Evolutionary conservation across 37 sponge, comb jelly and placozoan genomes (phyloP).

Genomic region (Dysidea cf. avara): DNA sequence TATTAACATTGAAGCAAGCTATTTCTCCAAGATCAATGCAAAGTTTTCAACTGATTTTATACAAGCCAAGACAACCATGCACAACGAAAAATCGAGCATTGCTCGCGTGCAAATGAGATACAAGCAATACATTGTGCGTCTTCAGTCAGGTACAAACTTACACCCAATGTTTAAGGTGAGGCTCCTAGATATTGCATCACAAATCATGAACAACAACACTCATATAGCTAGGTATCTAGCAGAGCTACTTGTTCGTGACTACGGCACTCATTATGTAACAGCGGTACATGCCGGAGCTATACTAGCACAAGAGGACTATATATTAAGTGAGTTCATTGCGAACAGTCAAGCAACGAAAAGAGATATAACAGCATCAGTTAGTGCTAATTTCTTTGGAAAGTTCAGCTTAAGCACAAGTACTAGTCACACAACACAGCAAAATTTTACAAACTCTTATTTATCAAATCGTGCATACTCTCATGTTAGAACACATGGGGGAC

Average conservation of each 20-base stretch:
- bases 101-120: constrained; percentile 60
- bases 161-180: constrained; percentile 49
- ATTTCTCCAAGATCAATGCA: constrained; percentile 53
- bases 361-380: constrained; percentile 46
- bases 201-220: constrained; percentile 59
- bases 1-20: constrained; percentile 39
- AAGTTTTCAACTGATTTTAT: constrained; percentile 59
- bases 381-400: constrained; percentile 49
- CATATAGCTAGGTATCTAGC: constrained; percentile 50
- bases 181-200: constrained; percentile 65
- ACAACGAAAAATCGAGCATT: constrained; percentile 27
- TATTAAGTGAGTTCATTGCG: background rate
- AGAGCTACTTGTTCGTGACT: constrained; percentile 69
- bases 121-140: constrained; percentile 33
- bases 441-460: background rate
- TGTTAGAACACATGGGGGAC: constrained; percentile 65
- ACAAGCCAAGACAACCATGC: constrained; percentile 27
- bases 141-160: constrained; percentile 45
- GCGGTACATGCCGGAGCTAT: too few relatives aligned
- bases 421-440: background rate
- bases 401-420: too few relatives aligned
- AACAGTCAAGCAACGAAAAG: background rate
- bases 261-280: constrained; percentile 66
- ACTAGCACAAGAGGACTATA: too few relatives aligned
- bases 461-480: constrained; percentile 48